Base-by-base conservation (phyloP, 2,888 invertebrate species). In the Mythimna impura region DNA sequence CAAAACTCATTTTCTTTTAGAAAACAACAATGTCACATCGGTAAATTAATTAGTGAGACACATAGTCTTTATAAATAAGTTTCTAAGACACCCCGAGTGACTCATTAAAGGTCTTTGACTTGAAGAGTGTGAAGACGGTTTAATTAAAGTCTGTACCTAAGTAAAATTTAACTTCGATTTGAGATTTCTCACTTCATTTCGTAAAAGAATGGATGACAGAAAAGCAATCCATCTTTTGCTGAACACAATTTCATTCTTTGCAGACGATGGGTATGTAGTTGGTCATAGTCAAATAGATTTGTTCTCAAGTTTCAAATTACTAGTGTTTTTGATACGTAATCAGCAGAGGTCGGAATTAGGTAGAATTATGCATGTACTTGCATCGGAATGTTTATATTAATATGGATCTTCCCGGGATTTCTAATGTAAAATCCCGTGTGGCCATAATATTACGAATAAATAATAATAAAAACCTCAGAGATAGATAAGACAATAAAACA, bases 41-140 rank as follows among this genome's bases (percentile, higher is more conserved):
- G 43, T 50, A 74, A 79, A 83, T 81, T 84, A 84, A 84, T 81
- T 72, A 82, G 70, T 54, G n/a, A 58, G 63, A 71, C 61, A 64
- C 65, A 62, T 54, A 64, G 34, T 72, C 57, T 79, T 64, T 73
- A 67, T 75, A 71, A 75, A 62, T 47, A 79, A 83, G 70, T 79
- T 81, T 84, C 70, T 68, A 71, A 58, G 73, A 67, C 71, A 71
- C 66, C 73, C 67, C 71, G 62, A 76, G 63, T 43, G 82, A 60
- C 67, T 76, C 61, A 34, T 79, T 73, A 60, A 50, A 64, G 63
- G 78, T 70, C 57, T 67, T 60, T 73, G 73, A 76, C 76, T 68
- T 40, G 20, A 52, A 47, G 47, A 47, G 17, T 47, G 25, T 62
- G 34, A 72, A 71, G 67, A 76, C 50, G 55, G 43, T 66, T 79